Evolutionary conservation across 2,113 vertebrate genomes (phyloP).

Genomic region (Centropus unirufus): DNA sequence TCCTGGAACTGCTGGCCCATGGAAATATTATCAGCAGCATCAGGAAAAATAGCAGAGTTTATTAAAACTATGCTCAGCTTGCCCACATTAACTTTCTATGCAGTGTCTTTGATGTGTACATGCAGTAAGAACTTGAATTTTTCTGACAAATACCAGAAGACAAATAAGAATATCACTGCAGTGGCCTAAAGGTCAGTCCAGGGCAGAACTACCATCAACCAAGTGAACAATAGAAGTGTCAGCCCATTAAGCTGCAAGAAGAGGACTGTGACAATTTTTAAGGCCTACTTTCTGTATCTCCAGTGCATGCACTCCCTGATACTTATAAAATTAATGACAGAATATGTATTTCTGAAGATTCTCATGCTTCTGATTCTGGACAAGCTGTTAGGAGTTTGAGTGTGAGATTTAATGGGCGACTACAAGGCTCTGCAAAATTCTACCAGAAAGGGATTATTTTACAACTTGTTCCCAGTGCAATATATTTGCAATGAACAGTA

Average conservation of each 20-base stretch:
- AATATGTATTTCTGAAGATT: background rate
- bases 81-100: fast-evolving
- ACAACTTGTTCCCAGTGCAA: background rate
- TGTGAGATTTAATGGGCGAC: background rate
- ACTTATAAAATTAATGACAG: background rate
- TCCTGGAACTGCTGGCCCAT: background rate
- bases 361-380: background rate
- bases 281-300: background rate
- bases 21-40: background rate
- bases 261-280: background rate
- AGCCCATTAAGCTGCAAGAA: background rate
- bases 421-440: background rate
- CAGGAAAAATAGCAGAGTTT: background rate
- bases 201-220: background rate
- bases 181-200: background rate
- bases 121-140: background rate
- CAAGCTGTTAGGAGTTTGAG: background rate
- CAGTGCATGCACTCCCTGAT: background rate
- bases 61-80: background rate
- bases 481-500: background rate
- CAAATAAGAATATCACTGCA: background rate
- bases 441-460: background rate
- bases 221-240: background rate
- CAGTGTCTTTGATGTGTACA: fast-evolving
- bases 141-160: background rate